A percentile compares a stretch with the other conserved stretches of the same genome.
Evolutionary conservation across 2,888 invertebrate species (phyloP).

Genomic region (Aproaerema taeniolella): DNA sequence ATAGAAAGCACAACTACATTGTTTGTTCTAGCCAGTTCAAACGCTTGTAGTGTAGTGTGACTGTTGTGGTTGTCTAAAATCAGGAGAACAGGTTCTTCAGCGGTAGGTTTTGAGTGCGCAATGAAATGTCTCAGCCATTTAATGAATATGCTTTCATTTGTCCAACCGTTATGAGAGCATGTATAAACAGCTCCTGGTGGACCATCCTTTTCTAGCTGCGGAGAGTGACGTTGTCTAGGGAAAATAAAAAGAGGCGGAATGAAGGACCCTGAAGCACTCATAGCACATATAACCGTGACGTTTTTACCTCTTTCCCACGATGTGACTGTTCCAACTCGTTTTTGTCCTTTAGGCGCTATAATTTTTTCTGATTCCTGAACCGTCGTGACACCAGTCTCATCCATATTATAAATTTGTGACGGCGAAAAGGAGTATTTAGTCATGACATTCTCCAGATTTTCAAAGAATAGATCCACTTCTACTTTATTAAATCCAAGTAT

Average conservation of each 20-base stretch:
- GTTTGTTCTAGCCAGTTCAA: constrained; percentile 14
- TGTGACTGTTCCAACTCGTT: constrained; percentile 23
- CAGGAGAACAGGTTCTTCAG: constrained; percentile 21
- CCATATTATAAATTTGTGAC: constrained; percentile 24
- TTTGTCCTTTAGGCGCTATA: constrained; percentile 16
- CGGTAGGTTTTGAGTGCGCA: constrained; percentile 17
- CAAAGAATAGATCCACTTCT: constrained; percentile 22
- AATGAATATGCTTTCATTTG: constrained; percentile 22
- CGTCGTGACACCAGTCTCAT: no score
- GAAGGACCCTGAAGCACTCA: constrained; percentile 21
- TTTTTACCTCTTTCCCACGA: constrained; percentile 24
- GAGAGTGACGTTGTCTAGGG: constrained; percentile 23
- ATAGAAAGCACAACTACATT: constrained; percentile 17
- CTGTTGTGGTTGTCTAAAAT: constrained; percentile 22
- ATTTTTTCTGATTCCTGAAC: constrained; percentile 23
- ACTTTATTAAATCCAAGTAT: constrained; percentile 23
- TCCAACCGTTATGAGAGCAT: constrained; percentile 25
- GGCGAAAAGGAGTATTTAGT: constrained; percentile 21
- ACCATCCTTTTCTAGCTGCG: constrained; percentile 22
- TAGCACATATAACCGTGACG: constrained; percentile 19
- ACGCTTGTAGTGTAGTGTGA: constrained; percentile 12
- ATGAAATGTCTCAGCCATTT: constrained; percentile 16
- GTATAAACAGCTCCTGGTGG: constrained; percentile 21
- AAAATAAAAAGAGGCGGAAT: constrained; percentile 26
- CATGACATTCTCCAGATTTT: constrained; percentile 18